phyloP scores from a whole-genome alignment of 2,888 invertebrate genomes.

The Autographa gamma region DNA sequence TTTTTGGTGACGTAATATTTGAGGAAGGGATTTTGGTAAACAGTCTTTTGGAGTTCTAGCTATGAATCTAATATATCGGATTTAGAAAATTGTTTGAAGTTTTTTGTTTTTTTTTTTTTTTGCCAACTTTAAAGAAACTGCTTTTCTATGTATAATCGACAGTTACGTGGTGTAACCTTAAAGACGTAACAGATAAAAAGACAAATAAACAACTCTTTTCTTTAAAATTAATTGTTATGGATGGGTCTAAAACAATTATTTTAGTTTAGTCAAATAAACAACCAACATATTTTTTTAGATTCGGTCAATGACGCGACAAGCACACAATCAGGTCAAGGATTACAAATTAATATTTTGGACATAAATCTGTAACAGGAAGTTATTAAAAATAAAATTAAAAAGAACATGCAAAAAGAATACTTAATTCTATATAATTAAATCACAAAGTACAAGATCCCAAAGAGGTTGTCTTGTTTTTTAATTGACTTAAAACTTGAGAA shows the following conservation, averaged over 20 bases:
- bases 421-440: slow-evolving; percentile 2
- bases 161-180: too few relatives aligned
- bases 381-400: not conserved
- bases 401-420: not conserved
- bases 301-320: not conserved
- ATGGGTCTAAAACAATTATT: too few relatives aligned
- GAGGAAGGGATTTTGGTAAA: not conserved
- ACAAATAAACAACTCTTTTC: too few relatives aligned
- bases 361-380: not conserved
- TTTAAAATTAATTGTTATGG: too few relatives aligned
- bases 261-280: too few relatives aligned
- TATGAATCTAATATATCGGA: too few relatives aligned
- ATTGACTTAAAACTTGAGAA: slow-evolving; percentile 5
- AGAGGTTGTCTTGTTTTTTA: not conserved
- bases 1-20: not conserved
- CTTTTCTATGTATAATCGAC: too few relatives aligned
- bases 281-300: not conserved
- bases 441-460: not conserved
- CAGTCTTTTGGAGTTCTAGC: too few relatives aligned
- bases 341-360: not conserved
- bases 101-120: too few relatives aligned
- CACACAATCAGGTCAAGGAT: not conserved
- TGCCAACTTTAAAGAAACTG: too few relatives aligned
- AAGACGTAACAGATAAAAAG: too few relatives aligned
- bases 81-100: too few relatives aligned